Base-by-base conservation (phyloP, 2,888 invertebrate species). In the Endotricha flammealis region DNA sequence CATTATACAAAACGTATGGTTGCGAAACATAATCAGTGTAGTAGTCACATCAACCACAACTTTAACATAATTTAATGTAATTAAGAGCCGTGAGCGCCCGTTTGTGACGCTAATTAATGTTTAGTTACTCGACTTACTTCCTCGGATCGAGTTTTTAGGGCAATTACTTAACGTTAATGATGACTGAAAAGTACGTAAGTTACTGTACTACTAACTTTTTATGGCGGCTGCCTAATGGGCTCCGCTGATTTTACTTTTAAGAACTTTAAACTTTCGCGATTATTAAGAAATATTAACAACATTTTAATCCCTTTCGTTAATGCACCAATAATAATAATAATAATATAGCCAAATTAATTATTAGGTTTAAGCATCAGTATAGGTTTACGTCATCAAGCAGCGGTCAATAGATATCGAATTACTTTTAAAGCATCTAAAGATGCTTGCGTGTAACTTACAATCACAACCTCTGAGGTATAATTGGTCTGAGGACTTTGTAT, bases 101-200 rank as follows among this genome's bases (percentile, higher is more conserved):
- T 51, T 50, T 41, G 53, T 48, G 51, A 53, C 50, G 48, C 43
- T 56, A 58, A 64, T 65, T 58, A 58, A 65, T 57, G 47, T 50
- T 50, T 49, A 50, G 44, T 39, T 39, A 22, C 31, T 29, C 20
- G 40, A 33, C 40, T 29, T 11, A 35, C 28, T 39, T 35, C 29
- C 28, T 20, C 11, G 12, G 23, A 31, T 14, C 25, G 6, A 25
- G 20, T 16, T 36, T 39, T 29, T 29, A 9, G 29, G 9, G 29
- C 29, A 38, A 29, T 34, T 29, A 29, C 28, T 30, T 29, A 16
- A 29, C 14, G 9, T 16, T 27, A 27, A 27, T 27, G 27, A 27
- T 27, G 27, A 27, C 12, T 27, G 27, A 27, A 29, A 29, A 29
- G 14, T 29, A 29, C 11, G 27, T 12, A 27, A 34, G 12, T 27